A percentile compares a stretch with the other conserved stretches of the same genome.
Conservation (phyloP, 2,888 invertebrate species). For the Orchesellides sinensis region DNA sequence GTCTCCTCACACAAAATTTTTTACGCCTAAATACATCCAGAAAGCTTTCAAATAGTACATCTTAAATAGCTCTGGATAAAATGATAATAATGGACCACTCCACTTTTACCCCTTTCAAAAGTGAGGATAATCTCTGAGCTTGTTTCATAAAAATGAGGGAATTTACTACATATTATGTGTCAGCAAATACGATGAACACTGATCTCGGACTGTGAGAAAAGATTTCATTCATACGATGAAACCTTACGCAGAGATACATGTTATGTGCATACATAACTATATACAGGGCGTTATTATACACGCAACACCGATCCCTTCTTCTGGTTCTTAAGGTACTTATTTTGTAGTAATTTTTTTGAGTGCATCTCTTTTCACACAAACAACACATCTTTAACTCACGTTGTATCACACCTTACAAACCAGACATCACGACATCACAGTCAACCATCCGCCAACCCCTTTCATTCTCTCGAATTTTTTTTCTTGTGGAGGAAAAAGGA, state of each 20-base stretch:
- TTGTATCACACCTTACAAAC: conserved; percentile 57
- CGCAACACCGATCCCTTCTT: conserved; percentile 54
- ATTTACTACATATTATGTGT: conserved; percentile 6
- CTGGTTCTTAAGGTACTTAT: conserved; percentile 45
- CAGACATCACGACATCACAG: conserved; percentile 51
- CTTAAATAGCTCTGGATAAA: conserved; percentile 21
- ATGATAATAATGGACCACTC: conserved; percentile 57
- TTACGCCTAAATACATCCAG: conserved; percentile 48
- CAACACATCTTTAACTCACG: conserved; percentile 28
- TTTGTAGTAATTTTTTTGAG: conserved; percentile 42
- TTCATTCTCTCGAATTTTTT: conserved; percentile 7
- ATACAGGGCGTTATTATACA: no score
- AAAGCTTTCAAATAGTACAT: neutral
- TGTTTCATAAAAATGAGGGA: conserved; percentile 40
- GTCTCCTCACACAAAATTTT: conserved; percentile 38
- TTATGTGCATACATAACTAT: neutral
- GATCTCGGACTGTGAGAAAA: conserved; percentile 29
- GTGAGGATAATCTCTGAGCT: conserved; percentile 20
- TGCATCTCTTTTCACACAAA: conserved; percentile 45
- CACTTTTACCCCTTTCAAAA: conserved; percentile 54
- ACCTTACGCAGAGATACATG: neutral
- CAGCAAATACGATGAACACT: neutral
- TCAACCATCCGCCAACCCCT: conserved; percentile 44
- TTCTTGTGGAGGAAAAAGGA: neutral
- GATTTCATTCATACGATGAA: conserved; percentile 40